Conservation (phyloP, 30 jellyfish, hydroid and myxozoan genomes). For the Rhopilema esculentum region DNA sequence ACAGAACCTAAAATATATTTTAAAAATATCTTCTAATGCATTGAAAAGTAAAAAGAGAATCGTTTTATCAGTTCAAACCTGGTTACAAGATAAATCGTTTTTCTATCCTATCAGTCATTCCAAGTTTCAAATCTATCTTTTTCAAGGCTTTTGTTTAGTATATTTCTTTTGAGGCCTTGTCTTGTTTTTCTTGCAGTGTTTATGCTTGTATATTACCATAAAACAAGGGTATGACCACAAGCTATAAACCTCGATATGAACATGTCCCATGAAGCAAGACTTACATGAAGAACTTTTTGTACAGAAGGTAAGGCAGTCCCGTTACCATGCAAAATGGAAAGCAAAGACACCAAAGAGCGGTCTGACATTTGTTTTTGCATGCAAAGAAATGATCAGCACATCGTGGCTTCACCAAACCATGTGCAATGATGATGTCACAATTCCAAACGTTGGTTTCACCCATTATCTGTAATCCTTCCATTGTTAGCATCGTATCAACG, state of each 20-base stretch:
- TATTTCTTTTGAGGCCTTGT: no score
- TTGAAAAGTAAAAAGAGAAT: no score
- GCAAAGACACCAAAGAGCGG: constrained; percentile 81
- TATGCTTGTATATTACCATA: no score
- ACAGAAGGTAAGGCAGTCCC: constrained; percentile 77
- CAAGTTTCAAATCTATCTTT: no score
- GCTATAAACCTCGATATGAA: background rate
- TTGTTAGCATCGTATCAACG: constrained; percentile 46
- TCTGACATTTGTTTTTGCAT: constrained; percentile 77
- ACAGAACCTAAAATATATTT: no score
- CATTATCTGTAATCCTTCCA: constrained; percentile 19
- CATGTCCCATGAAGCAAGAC: background rate
- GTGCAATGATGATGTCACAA: constrained; percentile 78
- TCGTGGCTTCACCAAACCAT: constrained; percentile 76
- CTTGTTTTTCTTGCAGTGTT: no score
- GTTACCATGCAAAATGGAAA: constrained; percentile 84
- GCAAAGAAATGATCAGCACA: constrained; percentile 89
- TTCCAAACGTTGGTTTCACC: constrained; percentile 71
- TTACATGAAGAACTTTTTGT: constrained; percentile 78
- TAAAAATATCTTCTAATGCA: no score
- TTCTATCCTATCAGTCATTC: no score
- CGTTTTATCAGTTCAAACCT: no score
- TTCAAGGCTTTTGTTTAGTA: no score
- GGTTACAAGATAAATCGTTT: no score
- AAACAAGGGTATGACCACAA: no score